phyloP scores from a whole-genome alignment of 2,797 vertebrate genomes.

The Lacerta viridis region DNA sequence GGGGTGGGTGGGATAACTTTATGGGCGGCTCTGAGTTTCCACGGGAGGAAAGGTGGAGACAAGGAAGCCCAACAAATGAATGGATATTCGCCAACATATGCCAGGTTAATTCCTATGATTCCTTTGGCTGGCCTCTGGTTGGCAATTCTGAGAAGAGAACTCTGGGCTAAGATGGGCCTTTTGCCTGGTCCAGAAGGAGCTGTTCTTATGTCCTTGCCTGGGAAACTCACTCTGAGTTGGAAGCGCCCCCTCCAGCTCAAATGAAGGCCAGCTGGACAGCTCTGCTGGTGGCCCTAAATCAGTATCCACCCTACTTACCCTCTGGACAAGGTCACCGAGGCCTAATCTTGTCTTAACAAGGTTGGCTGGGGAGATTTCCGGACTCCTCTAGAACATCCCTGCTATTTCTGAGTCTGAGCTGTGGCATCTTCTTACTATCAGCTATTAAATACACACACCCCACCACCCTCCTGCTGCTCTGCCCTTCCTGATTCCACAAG shows the following conservation, averaged over 20 bases:
- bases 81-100: too few relatives aligned
- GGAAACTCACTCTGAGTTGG: background rate
- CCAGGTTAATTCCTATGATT: too few relatives aligned
- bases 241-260: background rate
- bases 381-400: slow-evolving; percentile 13
- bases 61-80: too few relatives aligned
- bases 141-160: too few relatives aligned
- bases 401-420: slow-evolving; percentile 31
- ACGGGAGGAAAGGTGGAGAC: too few relatives aligned
- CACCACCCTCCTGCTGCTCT: background rate
- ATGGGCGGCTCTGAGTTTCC: too few relatives aligned
- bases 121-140: background rate
- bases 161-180: background rate
- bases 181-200: too few relatives aligned
- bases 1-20: too few relatives aligned
- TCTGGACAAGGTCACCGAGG: background rate
- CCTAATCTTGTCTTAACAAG: slow-evolving; percentile 32
- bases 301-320: background rate
- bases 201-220: background rate
- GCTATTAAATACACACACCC: background rate
- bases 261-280: background rate
- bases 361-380: slow-evolving; percentile 13
- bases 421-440: background rate
- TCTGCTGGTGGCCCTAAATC: background rate
- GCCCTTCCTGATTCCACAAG: background rate